phyloP scores from a whole-genome alignment of 1,140 invertebrate genomes.

The Hycleus phaleratus region DNA sequence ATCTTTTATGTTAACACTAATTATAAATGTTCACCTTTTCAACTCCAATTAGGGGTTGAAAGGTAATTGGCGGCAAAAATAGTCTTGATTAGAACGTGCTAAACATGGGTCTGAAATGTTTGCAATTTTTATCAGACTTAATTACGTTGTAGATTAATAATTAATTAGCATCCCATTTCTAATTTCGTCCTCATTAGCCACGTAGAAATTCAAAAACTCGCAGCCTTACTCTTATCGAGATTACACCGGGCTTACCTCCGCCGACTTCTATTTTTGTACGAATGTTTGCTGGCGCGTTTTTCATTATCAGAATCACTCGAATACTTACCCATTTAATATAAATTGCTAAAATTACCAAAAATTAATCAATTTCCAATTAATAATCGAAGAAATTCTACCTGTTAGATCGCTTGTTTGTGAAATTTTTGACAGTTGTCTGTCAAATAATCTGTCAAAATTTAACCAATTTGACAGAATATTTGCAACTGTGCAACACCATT shows the following conservation, averaged over 20 bases:
- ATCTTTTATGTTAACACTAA: no score
- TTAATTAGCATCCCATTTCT: not conserved
- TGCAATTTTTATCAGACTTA: not conserved
- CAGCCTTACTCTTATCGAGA: not conserved
- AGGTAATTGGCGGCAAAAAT: no score
- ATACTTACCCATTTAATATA: conserved; percentile 36
- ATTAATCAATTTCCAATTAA: not conserved
- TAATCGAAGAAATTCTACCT: not conserved
- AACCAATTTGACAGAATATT: no score
- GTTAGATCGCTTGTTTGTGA: not conserved
- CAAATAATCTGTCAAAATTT: no score
- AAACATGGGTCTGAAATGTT: no score
- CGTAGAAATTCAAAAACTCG: not conserved
- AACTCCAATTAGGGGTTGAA: no score
- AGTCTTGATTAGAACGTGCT: no score
- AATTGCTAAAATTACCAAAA: not conserved
- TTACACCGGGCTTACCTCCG: conserved; percentile 28
- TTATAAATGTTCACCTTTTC: no score
- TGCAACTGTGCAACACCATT: no score
- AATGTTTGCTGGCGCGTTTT: conserved; percentile 28
- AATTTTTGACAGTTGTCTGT: not conserved
- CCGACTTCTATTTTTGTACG: conserved; percentile 28
- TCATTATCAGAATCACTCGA: conserved; percentile 36
- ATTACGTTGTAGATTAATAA: no score
- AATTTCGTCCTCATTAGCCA: not conserved